phyloP scores from a whole-genome alignment of 2,888 invertebrate species.

The Bombylius major region DNA sequence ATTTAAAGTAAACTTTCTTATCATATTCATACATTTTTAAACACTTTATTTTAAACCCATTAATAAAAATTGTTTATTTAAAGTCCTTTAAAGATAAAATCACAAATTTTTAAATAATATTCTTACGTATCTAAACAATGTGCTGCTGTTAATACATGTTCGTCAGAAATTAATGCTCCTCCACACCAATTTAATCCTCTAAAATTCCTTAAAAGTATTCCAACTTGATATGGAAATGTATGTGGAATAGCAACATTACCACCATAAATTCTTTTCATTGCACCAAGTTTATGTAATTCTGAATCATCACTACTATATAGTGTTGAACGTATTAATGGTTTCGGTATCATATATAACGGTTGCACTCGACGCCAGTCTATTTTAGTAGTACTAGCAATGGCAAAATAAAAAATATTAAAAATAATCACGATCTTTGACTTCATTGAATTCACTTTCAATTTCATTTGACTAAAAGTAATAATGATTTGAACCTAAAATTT shows the following conservation, averaged over 20 bases:
- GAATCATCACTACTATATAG: background rate
- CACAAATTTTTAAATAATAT: background rate
- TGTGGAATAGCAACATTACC: constrained; percentile 9
- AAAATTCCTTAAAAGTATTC: constrained; percentile 21
- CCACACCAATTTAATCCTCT: constrained; percentile 21
- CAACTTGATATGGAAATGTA: constrained; percentile 29
- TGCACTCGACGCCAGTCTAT: constrained; percentile 4
- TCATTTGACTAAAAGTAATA: background rate
- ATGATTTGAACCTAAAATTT: no score
- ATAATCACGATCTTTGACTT: no score
- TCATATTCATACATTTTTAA: no score
- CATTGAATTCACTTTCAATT: no score
- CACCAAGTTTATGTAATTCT: constrained; percentile 3
- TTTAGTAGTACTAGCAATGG: background rate
- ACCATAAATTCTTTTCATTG: constrained; percentile 10
- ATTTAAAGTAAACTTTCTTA: no score
- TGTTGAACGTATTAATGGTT: background rate
- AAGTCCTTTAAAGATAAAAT: no score
- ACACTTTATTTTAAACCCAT: no score
- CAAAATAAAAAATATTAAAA: no score
- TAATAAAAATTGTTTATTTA: no score
- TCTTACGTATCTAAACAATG: constrained; percentile 26
- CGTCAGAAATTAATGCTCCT: constrained; percentile 24
- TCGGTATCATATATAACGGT: constrained; percentile 1
- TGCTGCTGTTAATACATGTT: constrained; percentile 27